Base-by-base conservation (phyloP, 2,797 vertebrate species). In the Aratinga solstitialis region DNA sequence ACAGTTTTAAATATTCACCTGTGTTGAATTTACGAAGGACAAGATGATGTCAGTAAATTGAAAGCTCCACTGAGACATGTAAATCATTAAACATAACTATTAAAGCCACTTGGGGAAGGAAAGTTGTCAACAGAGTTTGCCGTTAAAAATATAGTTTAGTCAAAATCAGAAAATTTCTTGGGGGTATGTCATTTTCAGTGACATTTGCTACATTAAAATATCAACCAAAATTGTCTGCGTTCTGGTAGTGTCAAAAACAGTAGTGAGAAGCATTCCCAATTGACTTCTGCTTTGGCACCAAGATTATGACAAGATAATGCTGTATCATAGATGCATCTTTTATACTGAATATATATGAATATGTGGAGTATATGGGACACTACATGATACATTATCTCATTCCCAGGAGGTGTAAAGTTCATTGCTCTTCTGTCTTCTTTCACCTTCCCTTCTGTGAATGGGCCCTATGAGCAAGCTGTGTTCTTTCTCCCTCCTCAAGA, bases 81-180 rank as follows among this genome's bases (percentile, higher is more conserved):
- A 93, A 89, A 30, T 84, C 40, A 85, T 92, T 92, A 89, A 95
- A 76, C 36, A 36, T 5, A n/a, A 87, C 36, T 73, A 53, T 71
- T 90, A 74, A 65, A 92, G 45, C 32, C 84, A 67, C 86, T 65
- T 68, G 83, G 68, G 87, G 32, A 94, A 90, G 87, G 74, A 84
- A 82, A 85, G 54, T 89, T 86, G 77, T 87, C 43, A 50, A 48
- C 77, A 93, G 32, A 94, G 72, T 81, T 91, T 95, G 95, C 58
- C 45, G n/a, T 61, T 91, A 78, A 75, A 93, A 86, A 83, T 53
- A 79, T 4, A 63, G 54, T 81, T 86, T 82, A 89, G 83, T 56
- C 45, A 94, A 95, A 94, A 88, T 62, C 53, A 85, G 87, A 87
- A 82, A 58, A 74, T 80, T 95, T 94, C 71, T 94, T 43, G 56